Evolutionary conservation across 2,797 vertebrate species (phyloP).

Genomic region (Naso thynnoides): DNA sequence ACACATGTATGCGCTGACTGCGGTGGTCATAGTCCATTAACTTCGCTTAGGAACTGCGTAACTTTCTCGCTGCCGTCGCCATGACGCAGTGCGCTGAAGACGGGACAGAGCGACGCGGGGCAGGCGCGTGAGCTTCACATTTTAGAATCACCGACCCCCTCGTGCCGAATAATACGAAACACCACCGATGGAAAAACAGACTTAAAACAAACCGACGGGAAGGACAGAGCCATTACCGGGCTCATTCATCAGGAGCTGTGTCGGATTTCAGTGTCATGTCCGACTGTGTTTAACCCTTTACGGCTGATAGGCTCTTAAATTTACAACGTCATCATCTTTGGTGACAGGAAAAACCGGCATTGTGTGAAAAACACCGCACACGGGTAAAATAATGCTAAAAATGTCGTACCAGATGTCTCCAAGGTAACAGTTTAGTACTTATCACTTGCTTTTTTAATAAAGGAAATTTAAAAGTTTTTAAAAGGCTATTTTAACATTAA

Average conservation of each 20-base stretch:
- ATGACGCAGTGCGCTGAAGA: slow-evolving; percentile 60
- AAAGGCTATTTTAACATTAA: neutral
- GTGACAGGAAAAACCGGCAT: neutral
- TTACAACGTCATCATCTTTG: neutral
- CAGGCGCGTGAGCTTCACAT: slow-evolving; percentile 9
- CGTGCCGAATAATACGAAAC: neutral
- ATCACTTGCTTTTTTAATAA: neutral
- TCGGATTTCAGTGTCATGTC: slow-evolving; percentile 67
- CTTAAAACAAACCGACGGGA: neutral
- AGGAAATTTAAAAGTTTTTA: neutral
- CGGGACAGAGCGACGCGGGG: neutral
- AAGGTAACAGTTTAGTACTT: neutral
- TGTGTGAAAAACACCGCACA: neutral
- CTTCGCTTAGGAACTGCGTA: slow-evolving; percentile 50
- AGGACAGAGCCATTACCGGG: neutral
- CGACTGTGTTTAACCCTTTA: slow-evolving; percentile 75
- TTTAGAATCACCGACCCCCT: neutral
- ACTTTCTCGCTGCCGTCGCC: slow-evolving; percentile 42
- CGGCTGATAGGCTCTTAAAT: slow-evolving; percentile 1
- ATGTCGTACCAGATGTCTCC: accelerated
- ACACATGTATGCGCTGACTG: neutral
- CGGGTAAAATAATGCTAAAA: neutral
- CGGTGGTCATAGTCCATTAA: neutral
- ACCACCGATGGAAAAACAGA: neutral
- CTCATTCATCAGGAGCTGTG: slow-evolving; percentile 37